phyloP scores from a whole-genome alignment of 2,797 vertebrate genomes.

The Microctenopoma steveboyesi region DNA sequence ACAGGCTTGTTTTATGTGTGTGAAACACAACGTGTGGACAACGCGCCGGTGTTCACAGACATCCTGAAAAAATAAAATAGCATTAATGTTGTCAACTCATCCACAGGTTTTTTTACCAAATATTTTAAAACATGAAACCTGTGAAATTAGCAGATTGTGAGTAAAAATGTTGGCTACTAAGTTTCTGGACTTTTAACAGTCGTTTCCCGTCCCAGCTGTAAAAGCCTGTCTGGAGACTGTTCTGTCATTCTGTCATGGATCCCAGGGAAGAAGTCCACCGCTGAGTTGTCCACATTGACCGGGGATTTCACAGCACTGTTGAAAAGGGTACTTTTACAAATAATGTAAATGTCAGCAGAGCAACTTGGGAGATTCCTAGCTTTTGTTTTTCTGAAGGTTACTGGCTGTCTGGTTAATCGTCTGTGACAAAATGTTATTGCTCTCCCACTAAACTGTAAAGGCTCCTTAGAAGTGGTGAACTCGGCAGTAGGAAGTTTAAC shows the following conservation, averaged over 20 bases:
- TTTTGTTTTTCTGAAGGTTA: slow-evolving; percentile 68
- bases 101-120: slow-evolving; percentile 1
- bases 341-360: slow-evolving; percentile 67
- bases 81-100: neutral
- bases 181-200: slow-evolving; percentile 10
- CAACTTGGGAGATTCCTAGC: slow-evolving; percentile 27
- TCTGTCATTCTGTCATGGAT: slow-evolving; percentile 37
- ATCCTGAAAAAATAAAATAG: slow-evolving; percentile 18
- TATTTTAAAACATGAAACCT: neutral
- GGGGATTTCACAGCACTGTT: slow-evolving; percentile 26
- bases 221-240: slow-evolving; percentile 7
- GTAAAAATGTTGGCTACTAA: neutral
- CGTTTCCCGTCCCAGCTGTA: slow-evolving; percentile 25
- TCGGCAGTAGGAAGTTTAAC: slow-evolving; percentile 20
- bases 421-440: slow-evolving; percentile 65
- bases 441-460: slow-evolving; percentile 43
- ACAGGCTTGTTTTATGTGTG: neutral
- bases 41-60: slow-evolving; percentile 23
- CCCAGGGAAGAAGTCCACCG: slow-evolving; percentile 8
- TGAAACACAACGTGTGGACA: slow-evolving; percentile 14
- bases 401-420: slow-evolving; percentile 69
- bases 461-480: slow-evolving; percentile 45
- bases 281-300: slow-evolving; percentile 17
- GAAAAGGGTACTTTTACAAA: slow-evolving; percentile 59
- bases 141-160: neutral